Conservation (phyloP, 1,140 invertebrate species). For the Bombus consobrinus region DNA sequence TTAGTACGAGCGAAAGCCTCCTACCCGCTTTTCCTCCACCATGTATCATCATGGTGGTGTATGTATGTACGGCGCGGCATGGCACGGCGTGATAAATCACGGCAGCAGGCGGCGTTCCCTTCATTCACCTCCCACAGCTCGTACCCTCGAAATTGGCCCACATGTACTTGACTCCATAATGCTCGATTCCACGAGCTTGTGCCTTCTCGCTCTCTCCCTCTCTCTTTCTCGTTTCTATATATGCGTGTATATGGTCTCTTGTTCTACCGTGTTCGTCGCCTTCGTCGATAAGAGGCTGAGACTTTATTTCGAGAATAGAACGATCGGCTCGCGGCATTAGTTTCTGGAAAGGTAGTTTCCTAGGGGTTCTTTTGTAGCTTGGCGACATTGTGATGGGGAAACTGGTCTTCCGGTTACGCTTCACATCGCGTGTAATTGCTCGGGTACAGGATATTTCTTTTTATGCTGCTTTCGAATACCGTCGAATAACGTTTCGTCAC, state of each 20-base stretch:
- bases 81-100: slow-evolving; percentile 81
- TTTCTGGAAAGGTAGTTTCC: not conserved
- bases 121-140: slow-evolving; percentile 71
- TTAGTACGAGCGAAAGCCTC: slow-evolving; percentile 79
- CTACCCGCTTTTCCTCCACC: slow-evolving; percentile 64
- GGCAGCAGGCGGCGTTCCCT: slow-evolving; percentile 79
- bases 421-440: slow-evolving; percentile 56
- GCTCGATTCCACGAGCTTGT: slow-evolving; percentile 66
- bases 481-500: not conserved
- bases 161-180: slow-evolving; percentile 80
- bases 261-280: slow-evolving; percentile 2
- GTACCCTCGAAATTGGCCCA: slow-evolving; percentile 74
- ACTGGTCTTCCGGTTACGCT: slow-evolving; percentile 43
- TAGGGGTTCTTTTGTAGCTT: not conserved
- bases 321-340: not conserved
- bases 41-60: slow-evolving; percentile 80
- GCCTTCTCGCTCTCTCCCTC: slow-evolving; percentile 18
- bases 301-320: slow-evolving; percentile 57
- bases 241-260: not conserved
- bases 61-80: slow-evolving; percentile 75
- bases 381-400: slow-evolving; percentile 28
- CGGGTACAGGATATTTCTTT: slow-evolving; percentile 43
- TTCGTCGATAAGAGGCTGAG: slow-evolving; percentile 37
- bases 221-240: not conserved
- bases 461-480: not conserved